Base-by-base conservation (phyloP, 2,797 vertebrate genomes). In the Mico argentatus region DNA sequence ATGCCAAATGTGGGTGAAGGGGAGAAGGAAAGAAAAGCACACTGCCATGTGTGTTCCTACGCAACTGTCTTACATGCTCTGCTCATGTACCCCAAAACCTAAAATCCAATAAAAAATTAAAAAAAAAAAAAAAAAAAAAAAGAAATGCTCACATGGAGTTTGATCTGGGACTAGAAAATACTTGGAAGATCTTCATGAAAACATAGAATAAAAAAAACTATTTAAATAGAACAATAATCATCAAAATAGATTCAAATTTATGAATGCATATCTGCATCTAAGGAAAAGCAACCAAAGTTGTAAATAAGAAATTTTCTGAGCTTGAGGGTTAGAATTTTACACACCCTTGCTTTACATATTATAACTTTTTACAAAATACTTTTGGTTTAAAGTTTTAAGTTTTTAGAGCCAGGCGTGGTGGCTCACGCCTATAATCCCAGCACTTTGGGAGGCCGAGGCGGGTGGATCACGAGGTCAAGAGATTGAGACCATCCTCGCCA, bases 161-260 rank as follows among this genome's bases (percentile, higher is more conserved):
- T 95, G 46, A 55, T 72, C 22, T 87, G 30, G 30, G 27, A 36
- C 80, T 55, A 89, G 48, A 46, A 72, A 92, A 77, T 48, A 81
- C 20, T 81, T 59, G 24, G 5, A 82, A 27, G 61, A 55, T 76
- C 22, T 95, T 90, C 85, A 94, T 61, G 70, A 97, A 86, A 92
- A 90, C 46, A 27, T 3, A 70, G 22, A 44, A 59, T 9, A 73
- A 77, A 70, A 27, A 59, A 75, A 14, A 33, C 22, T 8, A 55
- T 90, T 64, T 87, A 72, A 82, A 80, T 1, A 4, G 4, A 73
- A 72, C 17, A 75, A 48, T 24, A 55, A 83, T 87, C 44, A 90
- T 84, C 36, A 81, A 83, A 93, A 93, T 36, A 91, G 3, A 17
- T 84, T 27, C 72, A 46, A 80, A 52, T 39, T 46, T 46, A 64